phyloP scores from a whole-genome alignment of 2,113 vertebrate species.

The Siniperca knerii region DNA sequence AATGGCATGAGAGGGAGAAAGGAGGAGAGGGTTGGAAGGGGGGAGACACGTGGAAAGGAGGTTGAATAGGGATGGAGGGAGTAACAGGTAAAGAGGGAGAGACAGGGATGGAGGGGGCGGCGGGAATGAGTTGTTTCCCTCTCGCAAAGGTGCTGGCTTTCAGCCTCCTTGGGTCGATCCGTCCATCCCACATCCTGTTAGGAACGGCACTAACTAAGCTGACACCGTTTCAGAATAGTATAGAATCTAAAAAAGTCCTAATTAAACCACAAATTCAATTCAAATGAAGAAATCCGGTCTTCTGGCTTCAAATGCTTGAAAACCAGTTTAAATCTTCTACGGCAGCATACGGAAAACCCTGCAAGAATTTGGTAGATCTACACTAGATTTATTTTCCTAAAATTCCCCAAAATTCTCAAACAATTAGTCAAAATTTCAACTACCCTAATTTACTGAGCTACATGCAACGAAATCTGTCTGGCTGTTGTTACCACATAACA shows the following conservation, averaged over 20 bases:
- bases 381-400: neutral
- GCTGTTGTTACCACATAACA: slow-evolving; percentile 23
- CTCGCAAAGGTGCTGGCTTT: slow-evolving; percentile 38
- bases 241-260: slow-evolving; percentile 4
- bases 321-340: neutral
- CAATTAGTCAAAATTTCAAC: neutral
- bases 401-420: neutral
- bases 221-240: neutral
- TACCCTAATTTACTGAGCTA: neutral
- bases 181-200: slow-evolving; percentile 74
- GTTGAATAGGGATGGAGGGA: slow-evolving; percentile 57
- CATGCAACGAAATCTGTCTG: slow-evolving; percentile 1
- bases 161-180: slow-evolving; percentile 68
- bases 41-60: slow-evolving; percentile 69
- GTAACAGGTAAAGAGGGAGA: slow-evolving; percentile 57
- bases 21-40: slow-evolving; percentile 57
- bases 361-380: neutral
- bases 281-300: slow-evolving; percentile 6
- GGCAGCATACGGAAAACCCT: neutral
- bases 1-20: slow-evolving; percentile 44
- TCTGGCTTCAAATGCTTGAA: neutral
- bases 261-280: neutral
- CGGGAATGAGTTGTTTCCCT: slow-evolving; percentile 52
- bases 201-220: neutral
- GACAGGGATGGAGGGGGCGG: slow-evolving; percentile 49